These are phyloP conservation scores for Allacma fusca DNA, from an alignment of 2,888 invertebrate species.

Conservation along the genomic window DNA sequence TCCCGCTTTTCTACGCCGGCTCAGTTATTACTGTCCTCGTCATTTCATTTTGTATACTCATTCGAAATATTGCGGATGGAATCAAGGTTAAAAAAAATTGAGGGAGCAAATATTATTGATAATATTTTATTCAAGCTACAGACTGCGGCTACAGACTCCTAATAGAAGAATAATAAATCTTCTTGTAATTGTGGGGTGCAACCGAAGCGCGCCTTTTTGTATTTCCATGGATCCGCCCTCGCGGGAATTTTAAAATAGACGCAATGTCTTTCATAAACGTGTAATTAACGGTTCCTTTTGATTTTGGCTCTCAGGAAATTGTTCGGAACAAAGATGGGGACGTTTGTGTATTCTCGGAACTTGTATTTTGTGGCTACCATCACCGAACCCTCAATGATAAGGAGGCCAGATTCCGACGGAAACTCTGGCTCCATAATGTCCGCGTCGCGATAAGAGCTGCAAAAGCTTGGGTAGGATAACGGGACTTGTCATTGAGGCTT, in stretches of 20 bases:
- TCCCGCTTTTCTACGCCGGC: neutral
- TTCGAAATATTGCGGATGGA: conserved; percentile 2
- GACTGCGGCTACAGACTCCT: too few relatives aligned
- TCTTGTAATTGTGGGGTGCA: too few relatives aligned
- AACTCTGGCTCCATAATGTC: conserved; percentile 26
- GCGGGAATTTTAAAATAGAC: too few relatives aligned
- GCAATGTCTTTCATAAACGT: neutral
- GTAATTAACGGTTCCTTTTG: neutral
- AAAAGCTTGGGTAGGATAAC: conserved; percentile 13
- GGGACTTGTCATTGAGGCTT: neutral
- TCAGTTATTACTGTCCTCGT: neutral
- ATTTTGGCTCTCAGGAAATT: conserved; percentile 2
- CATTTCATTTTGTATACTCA: neutral
- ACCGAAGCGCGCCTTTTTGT: too few relatives aligned
- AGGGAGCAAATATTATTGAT: too few relatives aligned
- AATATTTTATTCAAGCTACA: too few relatives aligned
- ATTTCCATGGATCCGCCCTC: too few relatives aligned
- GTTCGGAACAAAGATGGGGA: conserved; percentile 25
- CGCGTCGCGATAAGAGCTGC: neutral
- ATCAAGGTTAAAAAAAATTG: too few relatives aligned
- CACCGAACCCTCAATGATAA: neutral
- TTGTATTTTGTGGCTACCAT: conserved; percentile 25
- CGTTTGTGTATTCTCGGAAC: neutral
- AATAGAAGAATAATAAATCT: too few relatives aligned
- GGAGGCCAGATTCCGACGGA: conserved; percentile 8